phyloP scores from a whole-genome alignment of 2,113 vertebrate species.

The Arizona elegans region DNA sequence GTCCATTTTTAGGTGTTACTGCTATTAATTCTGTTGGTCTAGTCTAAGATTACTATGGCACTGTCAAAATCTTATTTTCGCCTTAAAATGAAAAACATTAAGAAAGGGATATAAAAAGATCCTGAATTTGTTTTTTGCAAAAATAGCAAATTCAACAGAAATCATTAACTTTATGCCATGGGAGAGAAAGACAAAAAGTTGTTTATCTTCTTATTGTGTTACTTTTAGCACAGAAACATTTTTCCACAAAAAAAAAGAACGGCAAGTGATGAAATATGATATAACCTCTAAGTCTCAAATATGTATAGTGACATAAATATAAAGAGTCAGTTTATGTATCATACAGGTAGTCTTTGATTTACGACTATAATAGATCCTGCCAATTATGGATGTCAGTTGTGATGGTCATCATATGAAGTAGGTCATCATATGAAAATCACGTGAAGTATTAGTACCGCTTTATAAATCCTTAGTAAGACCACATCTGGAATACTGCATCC shows the following conservation, averaged over 20 bases:
- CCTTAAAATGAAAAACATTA: slow-evolving; percentile 2
- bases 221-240: neutral
- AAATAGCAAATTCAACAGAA: slow-evolving; percentile 17
- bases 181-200: slow-evolving; percentile 3
- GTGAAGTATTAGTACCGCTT: too few species aligned
- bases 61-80: neutral
- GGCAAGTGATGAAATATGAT: neutral
- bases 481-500: too few species aligned
- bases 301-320: neutral
- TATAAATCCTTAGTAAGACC: too few species aligned
- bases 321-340: neutral
- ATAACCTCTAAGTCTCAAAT: neutral
- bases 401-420: neutral
- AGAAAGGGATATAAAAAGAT: neutral
- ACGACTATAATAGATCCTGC: neutral
- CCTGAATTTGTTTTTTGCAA: slow-evolving; percentile 19
- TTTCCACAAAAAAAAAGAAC: neutral
- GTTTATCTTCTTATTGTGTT: slow-evolving; percentile 9
- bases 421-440: neutral
- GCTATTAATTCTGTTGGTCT: neutral
- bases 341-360: neutral
- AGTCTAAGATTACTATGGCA: fast-evolving
- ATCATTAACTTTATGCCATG: slow-evolving; percentile 9
- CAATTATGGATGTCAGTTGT: neutral
- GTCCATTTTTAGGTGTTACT: neutral